Base-by-base conservation (phyloP, 2,797 vertebrate genomes). In the Meriones psammophilus region DNA sequence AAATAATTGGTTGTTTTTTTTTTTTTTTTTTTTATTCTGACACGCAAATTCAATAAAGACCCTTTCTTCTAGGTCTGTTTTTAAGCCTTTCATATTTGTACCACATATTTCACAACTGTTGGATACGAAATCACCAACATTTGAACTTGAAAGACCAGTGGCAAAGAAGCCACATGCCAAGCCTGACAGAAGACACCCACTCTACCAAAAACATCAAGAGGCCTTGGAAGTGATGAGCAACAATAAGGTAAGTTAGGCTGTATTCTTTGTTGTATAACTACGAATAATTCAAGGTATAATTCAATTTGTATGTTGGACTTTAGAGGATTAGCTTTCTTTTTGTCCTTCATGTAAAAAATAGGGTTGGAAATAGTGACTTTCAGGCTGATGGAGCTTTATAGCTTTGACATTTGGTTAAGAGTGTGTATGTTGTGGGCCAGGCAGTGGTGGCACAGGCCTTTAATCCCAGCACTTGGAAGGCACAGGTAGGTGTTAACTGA, bases 11-110 rank as follows among this genome's bases (percentile, higher is more conserved):
- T 73, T 46, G 73, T 88, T 80, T 97, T 80, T 80, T 42, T 42
- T 42, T 88, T 80, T 88, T 80, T 97, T 77, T 85, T 64, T 68
- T 88, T 80, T 97, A 77, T 85, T 64, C 64, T 33, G 26, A 86
- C 28, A 66, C 76, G 77, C n/a, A 30, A 95, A 93, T 69, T 95
- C 78, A 90, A 85, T 98, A 89, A 98, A 97, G 64, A 78, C 9
- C 96, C 66, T 97, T 97, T 92, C 92, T 98, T 97, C 93, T 97
- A 99, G 99, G 98, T 99, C 99, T 88, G 94, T 99, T 69, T 99
- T 99, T 98, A 99, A 99, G 98, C 99, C 99, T 33, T 99, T 99
- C 98, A 96, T 99, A 98, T 99, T 99, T 98, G 99, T 99, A 95
- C 98, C 98, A 5, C 96, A 98, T 96, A 97, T 99, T 66, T 98